Base-by-base conservation (phyloP, 2,888 invertebrate genomes). In the Lasioglossum lativentre region DNA sequence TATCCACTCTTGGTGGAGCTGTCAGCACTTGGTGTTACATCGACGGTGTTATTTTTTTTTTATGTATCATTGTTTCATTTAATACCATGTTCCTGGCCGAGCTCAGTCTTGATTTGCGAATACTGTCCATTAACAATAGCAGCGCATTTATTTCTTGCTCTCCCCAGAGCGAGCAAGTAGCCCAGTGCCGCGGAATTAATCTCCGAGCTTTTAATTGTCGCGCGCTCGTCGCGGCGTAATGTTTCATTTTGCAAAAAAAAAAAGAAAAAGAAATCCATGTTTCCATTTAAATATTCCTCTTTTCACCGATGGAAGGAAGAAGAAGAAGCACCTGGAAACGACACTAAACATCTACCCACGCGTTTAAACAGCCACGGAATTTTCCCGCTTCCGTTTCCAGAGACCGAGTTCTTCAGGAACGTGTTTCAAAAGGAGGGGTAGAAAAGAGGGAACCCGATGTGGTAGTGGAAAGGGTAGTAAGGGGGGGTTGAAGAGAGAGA, bases 341-440 rank as follows among this genome's bases (percentile, higher is more conserved):
- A 66, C 38, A 52, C 68, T 68, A 68, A 76, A 68, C 45, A 76
- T 76, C 47, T 8, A 27, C 14, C n/a, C 19, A 5, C 66, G 47
- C 23, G 19, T 38, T 68, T 68, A 47, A 68, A 66, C 76, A 27
- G 23, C 38, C 34, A 4, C 38, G 30, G n/a, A 68, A 76, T 68
- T 76, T 68, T 27, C 59, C 40, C 19, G 27, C 38, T 42, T 59
- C 47, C 0, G 34, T 6, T n/a, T n/a, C 47, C 68, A 47, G 1
- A 45, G 8, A 5, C 40, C 16, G 5, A 6, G 42, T 42, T 45
- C 27, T 40, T 45, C 45, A 16, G n/a, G n/a, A 68, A 45, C 66
- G 23, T 16, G 6, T 47, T 52, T 52, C 19, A 68, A 34, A 34
- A 19, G 66, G 66, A 66, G 16, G 34, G 8, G 27, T 1, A 34